These are phyloP conservation scores for Clinocottus analis DNA, from an alignment of 2,113 vertebrate species.

Conservation along the genomic window DNA sequence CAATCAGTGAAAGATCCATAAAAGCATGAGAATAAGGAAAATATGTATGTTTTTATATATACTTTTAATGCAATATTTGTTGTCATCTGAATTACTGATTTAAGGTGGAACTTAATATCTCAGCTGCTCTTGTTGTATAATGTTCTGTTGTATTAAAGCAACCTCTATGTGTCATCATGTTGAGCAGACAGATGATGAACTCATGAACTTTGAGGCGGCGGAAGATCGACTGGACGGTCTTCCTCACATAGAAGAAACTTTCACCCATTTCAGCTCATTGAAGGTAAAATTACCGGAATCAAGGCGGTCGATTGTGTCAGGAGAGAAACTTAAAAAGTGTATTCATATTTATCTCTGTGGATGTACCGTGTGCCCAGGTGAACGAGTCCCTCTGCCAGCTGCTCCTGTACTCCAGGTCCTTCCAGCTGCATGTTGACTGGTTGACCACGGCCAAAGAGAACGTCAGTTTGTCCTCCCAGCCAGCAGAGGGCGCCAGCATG, in stretches of 20 bases:
- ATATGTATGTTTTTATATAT: too few species aligned
- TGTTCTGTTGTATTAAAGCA: background rate
- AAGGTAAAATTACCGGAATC: constrained; percentile 39
- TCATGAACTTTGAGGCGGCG: background rate
- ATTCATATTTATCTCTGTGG: background rate
- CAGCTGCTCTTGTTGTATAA: background rate
- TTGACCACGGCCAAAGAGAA: constrained; percentile 55
- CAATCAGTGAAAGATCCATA: background rate
- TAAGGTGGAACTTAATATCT: background rate
- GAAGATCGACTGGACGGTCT: constrained; percentile 44
- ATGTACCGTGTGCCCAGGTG: constrained; percentile 45
- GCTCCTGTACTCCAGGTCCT: constrained; percentile 33
- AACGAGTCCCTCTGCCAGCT: constrained; percentile 67
- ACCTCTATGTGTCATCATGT: background rate
- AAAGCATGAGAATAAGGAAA: background rate
- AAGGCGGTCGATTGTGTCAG: rapidly evolving
- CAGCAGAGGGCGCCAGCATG: constrained; percentile 24
- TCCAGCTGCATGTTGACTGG: constrained; percentile 71
- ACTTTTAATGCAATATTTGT: background rate
- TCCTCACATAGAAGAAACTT: constrained; percentile 21
- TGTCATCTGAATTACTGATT: background rate
- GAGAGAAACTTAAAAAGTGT: background rate
- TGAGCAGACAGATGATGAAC: constrained; percentile 32
- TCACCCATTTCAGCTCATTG: background rate
- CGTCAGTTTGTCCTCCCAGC: constrained; percentile 32